phyloP scores from a whole-genome alignment of 2,797 vertebrate genomes.

The Platyrinchus mystaceus region DNA sequence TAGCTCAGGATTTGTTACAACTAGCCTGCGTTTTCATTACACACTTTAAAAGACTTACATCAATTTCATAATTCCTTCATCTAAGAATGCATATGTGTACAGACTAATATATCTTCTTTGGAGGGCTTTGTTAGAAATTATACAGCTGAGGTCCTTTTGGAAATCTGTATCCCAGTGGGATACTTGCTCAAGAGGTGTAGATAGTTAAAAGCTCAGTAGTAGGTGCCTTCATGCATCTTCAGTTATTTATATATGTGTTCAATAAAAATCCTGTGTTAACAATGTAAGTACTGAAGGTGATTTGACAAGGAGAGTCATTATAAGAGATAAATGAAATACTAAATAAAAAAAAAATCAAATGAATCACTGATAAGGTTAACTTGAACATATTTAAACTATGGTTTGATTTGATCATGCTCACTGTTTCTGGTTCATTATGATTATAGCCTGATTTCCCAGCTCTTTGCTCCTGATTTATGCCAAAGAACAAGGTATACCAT shows the following conservation, averaged over 20 bases:
- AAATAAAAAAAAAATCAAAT: not conserved
- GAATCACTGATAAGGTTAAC: not conserved
- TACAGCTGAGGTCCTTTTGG: not conserved
- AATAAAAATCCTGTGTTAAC: not conserved
- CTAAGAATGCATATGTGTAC: not conserved
- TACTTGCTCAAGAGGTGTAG: not conserved
- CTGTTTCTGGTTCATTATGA: conserved; percentile 5
- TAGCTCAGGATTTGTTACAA: not conserved
- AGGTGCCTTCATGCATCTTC: not conserved
- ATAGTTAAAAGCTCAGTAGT: not conserved
- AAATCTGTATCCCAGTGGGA: not conserved
- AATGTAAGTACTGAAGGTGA: not conserved
- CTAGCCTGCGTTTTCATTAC: not conserved
- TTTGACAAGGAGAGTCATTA: not conserved
- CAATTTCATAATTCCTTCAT: not conserved
- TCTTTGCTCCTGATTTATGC: not conserved
- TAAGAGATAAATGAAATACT: not conserved
- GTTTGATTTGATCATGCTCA: conserved; percentile 28
- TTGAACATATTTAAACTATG: not conserved
- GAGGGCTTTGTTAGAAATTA: not conserved
- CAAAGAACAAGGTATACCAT: not conserved
- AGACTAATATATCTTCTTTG: not conserved
- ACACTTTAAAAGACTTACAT: not conserved
- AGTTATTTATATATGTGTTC: not conserved
- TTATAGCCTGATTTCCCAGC: not conserved